Conservation (phyloP, 1,140 invertebrate genomes). For the Asobara japonica region DNA sequence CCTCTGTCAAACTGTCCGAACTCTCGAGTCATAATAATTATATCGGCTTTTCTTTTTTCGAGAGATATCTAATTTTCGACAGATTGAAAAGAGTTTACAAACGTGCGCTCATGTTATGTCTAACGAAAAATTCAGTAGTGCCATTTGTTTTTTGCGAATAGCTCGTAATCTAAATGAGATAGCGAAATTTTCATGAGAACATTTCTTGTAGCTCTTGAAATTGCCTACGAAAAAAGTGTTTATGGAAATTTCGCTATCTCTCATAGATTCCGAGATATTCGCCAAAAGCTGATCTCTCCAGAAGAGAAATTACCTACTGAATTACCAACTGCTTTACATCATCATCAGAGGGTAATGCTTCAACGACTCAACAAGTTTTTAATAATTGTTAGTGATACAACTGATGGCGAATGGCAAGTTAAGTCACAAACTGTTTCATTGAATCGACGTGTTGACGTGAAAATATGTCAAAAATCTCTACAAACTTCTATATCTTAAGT, state of each 20-base stretch:
- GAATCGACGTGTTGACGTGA: too few species aligned
- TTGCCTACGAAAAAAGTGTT: too few species aligned
- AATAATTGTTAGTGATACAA: too few species aligned
- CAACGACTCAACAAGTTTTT: too few species aligned
- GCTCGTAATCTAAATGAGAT: background rate
- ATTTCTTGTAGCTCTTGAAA: too few species aligned
- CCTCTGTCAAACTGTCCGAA: slow-evolving; percentile 54
- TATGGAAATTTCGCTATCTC: background rate
- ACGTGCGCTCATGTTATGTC: background rate
- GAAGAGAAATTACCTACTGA: too few species aligned
- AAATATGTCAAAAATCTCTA: too few species aligned
- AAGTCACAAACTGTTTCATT: too few species aligned
- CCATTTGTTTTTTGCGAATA: background rate
- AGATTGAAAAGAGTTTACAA: slow-evolving; percentile 7
- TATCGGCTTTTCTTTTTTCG: background rate
- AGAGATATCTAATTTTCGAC: background rate
- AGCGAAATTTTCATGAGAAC: background rate
- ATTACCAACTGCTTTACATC: too few species aligned
- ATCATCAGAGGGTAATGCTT: too few species aligned
- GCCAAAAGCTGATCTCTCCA: background rate
- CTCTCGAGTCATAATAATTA: slow-evolving; percentile 14
- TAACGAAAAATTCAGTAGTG: background rate
- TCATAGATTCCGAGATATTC: background rate
- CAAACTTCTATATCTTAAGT: background rate
- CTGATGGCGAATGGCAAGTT: too few species aligned